A percentile compares a stretch with the other conserved stretches of the same genome.
phyloP scores from a whole-genome alignment of 2,113 vertebrate genomes.

The Tiliqua scincoides region DNA sequence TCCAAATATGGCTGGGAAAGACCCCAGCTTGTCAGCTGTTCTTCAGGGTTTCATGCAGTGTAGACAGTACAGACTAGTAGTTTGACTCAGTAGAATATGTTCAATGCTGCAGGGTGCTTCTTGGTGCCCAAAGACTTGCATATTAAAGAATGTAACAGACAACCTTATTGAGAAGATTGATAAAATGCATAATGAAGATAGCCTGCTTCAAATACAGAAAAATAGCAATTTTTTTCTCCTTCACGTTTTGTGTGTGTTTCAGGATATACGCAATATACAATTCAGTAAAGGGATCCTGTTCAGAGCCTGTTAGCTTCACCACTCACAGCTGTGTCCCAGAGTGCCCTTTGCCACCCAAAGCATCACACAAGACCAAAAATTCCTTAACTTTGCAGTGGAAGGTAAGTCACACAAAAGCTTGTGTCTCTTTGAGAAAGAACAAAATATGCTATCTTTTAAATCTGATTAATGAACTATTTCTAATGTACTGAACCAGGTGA shows the following conservation, averaged over 20 bases:
- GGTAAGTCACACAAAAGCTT: constrained; percentile 72
- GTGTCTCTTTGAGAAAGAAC: background rate
- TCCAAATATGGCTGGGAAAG: background rate
- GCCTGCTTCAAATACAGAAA: background rate
- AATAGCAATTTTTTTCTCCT: background rate
- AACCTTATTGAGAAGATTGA: background rate
- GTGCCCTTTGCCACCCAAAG: constrained; percentile 88
- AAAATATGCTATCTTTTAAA: background rate
- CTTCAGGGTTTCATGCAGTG: no score
- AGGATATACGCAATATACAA: constrained; percentile 91
- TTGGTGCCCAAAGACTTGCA: background rate
- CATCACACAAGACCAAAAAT: constrained; percentile 91
- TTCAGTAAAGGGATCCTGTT: constrained; percentile 89
- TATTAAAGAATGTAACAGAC: background rate
- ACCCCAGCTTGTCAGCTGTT: no score
- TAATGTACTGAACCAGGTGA: background rate
- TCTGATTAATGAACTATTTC: background rate
- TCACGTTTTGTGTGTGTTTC: constrained; percentile 24
- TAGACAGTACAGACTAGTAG: no score
- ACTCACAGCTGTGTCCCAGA: constrained; percentile 93
- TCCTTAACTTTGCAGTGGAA: constrained; percentile 96
- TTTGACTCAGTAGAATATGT: no score
- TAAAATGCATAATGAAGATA: no score
- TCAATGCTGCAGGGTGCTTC: no score
- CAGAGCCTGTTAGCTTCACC: constrained; percentile 89